phyloP scores from a whole-genome alignment of 2,113 vertebrate genomes.

The Mesocricetus auratus region DNA sequence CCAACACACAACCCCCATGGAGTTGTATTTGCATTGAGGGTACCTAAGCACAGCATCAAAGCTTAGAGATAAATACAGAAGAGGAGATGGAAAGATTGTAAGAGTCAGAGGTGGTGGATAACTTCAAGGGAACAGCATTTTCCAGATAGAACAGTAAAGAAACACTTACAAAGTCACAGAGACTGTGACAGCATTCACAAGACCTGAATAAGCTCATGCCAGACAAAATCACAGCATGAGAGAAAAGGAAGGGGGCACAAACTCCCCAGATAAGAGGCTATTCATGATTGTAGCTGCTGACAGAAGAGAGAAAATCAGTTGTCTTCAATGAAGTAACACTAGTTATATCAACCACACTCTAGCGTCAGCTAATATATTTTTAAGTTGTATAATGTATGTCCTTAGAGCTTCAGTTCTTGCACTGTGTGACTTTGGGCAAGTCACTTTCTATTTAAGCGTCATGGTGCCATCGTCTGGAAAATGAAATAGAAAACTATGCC shows the following conservation, averaged over 20 bases:
- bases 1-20: background rate
- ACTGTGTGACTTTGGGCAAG: background rate
- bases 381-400: background rate
- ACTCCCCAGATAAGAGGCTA: background rate
- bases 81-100: background rate
- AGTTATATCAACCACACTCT: background rate
- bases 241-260: background rate
- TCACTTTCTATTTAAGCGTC: background rate
- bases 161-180: background rate
- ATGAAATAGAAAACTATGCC: constrained; percentile 29
- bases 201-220: background rate
- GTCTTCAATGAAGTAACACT: background rate
- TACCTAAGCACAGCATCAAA: no score
- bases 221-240: background rate
- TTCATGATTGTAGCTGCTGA: background rate
- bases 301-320: background rate
- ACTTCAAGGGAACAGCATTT: background rate
- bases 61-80: background rate
- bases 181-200: background rate
- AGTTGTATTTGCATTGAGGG: background rate
- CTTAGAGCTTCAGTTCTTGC: background rate
- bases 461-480: constrained; percentile 5
- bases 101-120: background rate
- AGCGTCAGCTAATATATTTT: background rate
- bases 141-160: background rate